Conservation (phyloP, 2,113 vertebrate genomes). For the Lepus timidus region DNA sequence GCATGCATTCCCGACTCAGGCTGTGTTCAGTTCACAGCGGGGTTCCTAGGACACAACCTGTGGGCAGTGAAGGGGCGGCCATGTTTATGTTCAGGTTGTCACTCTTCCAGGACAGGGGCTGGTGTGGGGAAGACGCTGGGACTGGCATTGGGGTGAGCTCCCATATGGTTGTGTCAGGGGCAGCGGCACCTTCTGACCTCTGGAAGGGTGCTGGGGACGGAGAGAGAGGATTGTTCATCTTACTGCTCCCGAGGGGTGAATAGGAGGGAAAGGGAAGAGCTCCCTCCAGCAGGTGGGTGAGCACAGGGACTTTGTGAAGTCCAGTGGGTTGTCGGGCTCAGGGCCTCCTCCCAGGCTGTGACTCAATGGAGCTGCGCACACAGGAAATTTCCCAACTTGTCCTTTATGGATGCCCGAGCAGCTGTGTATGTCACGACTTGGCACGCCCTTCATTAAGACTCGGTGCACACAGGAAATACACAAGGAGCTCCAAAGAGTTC, state of each 20-base stretch:
- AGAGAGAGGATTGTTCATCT: neutral
- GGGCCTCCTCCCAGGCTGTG: neutral
- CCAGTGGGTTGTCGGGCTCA: no score
- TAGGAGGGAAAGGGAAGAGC: no score
- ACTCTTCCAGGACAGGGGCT: neutral
- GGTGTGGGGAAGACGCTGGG: neutral
- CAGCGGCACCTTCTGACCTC: neutral
- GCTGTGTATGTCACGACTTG: neutral
- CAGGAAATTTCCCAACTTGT: neutral
- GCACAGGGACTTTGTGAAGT: no score
- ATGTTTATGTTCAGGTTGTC: neutral
- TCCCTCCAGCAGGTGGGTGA: no score
- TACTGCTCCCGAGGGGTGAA: neutral
- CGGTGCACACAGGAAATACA: neutral
- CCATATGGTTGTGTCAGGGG: neutral
- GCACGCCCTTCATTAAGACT: neutral
- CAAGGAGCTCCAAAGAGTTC: no score
- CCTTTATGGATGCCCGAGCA: neutral
- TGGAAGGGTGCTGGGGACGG: neutral
- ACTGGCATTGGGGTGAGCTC: neutral
- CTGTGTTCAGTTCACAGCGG: no score
- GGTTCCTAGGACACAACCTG: no score
- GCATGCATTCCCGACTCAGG: no score
- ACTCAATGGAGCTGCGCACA: neutral
- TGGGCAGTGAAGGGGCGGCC: no score